Evolutionary conservation across 2,113 vertebrate genomes (phyloP), one percentile per base, ranked within the genome.

Genomic region (Pan paniscus): DNA sequence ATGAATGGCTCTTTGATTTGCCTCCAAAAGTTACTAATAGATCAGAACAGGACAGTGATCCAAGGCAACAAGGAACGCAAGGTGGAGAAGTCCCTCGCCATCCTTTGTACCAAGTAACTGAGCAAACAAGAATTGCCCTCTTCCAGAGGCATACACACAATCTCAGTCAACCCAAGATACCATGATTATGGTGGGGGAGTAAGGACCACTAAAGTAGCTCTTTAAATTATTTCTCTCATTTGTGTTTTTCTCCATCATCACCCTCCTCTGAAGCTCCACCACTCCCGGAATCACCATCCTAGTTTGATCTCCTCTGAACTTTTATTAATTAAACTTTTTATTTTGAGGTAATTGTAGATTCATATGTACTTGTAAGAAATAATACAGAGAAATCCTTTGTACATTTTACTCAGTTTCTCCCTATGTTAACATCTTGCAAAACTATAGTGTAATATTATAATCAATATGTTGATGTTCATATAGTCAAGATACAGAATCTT

Each of bases 51-150:
- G 48, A 80, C 55, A 27, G 5, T 46, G 48, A 75, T 87, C 46
- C 79, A 38, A 9, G 23, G 70, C 67, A 30, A 8, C 30, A 27
- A 43, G 17, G 79, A 83, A 79, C 84, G 59, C 18, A 35, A 81
- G 76, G 64, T 88, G 75, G 61, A 97, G 93, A 96, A 92, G 73
- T 70, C 90, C 46, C 32, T 83, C 67, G 12, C 8, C 6, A 5
- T 48, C 75, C 73, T 50, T 50, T 52, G 48, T 40, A 18, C 22
- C 27, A 55, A 61, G 52, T 27, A 20, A 90, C n/a, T 27, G n/a
- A 96, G 48, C 57, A 86, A 78, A 32, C 23, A 8, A 75, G 5
- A 85, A 20, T 72, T 2, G 5, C 67, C 89, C 27, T 90, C 48
- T 81, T 55, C 59, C 48, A n/a, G 68, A 43, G 27, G 23, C 32